Base-by-base conservation (phyloP, 2,888 invertebrate genomes). In the Drosophila kambysellisi region DNA sequence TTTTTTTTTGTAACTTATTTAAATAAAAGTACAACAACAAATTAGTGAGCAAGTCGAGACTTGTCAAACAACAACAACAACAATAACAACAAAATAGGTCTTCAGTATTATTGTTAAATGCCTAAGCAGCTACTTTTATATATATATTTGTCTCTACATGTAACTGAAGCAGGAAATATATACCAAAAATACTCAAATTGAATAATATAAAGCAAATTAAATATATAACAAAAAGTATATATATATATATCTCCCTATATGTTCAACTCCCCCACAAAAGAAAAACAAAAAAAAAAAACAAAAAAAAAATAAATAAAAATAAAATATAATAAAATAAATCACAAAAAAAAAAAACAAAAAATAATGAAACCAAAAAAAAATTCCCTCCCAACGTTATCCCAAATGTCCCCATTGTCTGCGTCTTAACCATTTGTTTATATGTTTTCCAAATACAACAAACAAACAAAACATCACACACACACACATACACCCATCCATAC, bases 361-460 rank as follows among this genome's bases (percentile, higher is more conserved):
- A 65, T 60, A 53, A 72, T 61, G 35, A 70, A 37, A 54, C 71
- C 70, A 68, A 43, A 65, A 76, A 73, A 73, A 46, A 46, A 76
- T 67, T 61, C 72, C 70, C 72, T 68, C 74, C 84, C 80, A 70
- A 84, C 94, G 94, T 94, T 94, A 94, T 94, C 88, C 86, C 72
- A 89, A 94, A 94, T 94, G 95, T 95, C 95, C 95, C 95, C 95
- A 88, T 95, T 96, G 96, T 96, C 96, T 96, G 95, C 96, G 96
- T 96, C 96, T 95, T 96, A 90, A 88, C 95, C 96, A 96, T 96
- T 95, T 95, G 95, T 95, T 95, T 92, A 91, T 91, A 91, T 92
- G 92, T 92, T 92, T 91, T 90, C 91, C 85, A 91, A 87, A 91
- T 89, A 92, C 88, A 91, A 73, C 63, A 83, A 69, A 62, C 60